Base-by-base conservation (phyloP, 1,140 invertebrate genomes). In the Phymorhynchus buccinoides region DNA sequence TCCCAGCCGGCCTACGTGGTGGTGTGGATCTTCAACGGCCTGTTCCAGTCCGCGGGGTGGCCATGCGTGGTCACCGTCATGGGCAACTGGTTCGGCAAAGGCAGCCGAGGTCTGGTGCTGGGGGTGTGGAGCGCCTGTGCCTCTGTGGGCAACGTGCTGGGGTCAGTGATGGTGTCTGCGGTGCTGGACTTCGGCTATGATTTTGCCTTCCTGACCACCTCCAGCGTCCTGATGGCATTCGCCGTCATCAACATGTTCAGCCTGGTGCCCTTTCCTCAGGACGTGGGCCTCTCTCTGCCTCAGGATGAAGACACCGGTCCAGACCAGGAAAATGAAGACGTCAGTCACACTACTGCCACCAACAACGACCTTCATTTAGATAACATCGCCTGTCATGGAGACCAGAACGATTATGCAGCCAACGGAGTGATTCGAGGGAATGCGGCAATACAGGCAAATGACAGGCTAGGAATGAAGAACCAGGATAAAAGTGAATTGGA, bases 51-150 rank as follows among this genome's bases (percentile, higher is more conserved):
- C 0, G 97, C 97, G 27, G 98, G 97, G 3, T 97, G 96, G 96
- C 96, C 98, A 0, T 83, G 62, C 39, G 98, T 99, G 0, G 97
- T 99, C 0, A 96, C 98, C 39, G 95, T 97, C 1, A 96, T 99
- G 75, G 97, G 97, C 32, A 97, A 99, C 91, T 99, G 98, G 98
- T 99, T 98, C 94, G 98, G 97, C 7, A 97, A 97, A 94, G 95
- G 95, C 81, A 94, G 94, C 89, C 92, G 94, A 27, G 94, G 94
- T 12, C 90, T 94, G 42, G 88, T 94, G 9, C 90, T 94, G 80
- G 94, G 94, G 35, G 48, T 94, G 7, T 95, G 94, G 94, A 93
- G 94, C 85, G 90, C 93, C 0, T 94, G 94, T 91, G 93, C 94
- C n/a, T 93, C 94, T 62, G 92, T 94, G 42, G 94, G 94, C 27